These are phyloP conservation scores for Orthosia gothica DNA, from an alignment of 2,888 invertebrate genomes.

Conservation along the genomic window DNA sequence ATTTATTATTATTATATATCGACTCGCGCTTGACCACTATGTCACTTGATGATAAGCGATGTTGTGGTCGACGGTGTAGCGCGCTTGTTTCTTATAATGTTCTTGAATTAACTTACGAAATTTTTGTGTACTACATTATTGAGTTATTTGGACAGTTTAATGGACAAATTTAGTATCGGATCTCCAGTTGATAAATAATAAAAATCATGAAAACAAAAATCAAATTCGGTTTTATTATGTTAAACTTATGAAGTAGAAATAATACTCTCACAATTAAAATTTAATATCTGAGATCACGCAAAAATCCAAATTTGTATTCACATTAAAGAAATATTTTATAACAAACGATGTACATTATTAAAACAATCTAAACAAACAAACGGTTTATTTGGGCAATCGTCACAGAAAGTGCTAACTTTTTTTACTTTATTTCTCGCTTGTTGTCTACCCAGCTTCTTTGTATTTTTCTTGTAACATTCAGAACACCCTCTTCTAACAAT, in stretches of 20 bases:
- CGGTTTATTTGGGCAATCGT: slow-evolving; percentile 23
- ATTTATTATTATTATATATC: no score
- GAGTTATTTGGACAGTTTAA: background rate
- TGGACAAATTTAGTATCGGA: background rate
- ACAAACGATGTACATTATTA: slow-evolving; percentile 3
- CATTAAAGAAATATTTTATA: slow-evolving; percentile 1
- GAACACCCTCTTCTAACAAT: slow-evolving; percentile 25
- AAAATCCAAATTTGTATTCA: no score
- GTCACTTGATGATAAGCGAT: no score
- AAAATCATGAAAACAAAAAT: background rate
- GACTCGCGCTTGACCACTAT: no score
- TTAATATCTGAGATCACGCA: background rate
- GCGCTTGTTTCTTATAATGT: background rate
- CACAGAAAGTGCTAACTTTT: slow-evolving; percentile 19
- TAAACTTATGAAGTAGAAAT: background rate
- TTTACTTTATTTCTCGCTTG: slow-evolving; percentile 29
- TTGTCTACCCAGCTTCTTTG: slow-evolving; percentile 11
- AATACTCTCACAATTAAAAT: background rate
- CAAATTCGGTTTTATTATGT: background rate
- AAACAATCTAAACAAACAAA: slow-evolving; percentile 22
- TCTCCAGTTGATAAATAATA: background rate
- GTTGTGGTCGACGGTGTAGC: no score
- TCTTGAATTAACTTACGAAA: background rate
- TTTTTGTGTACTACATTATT: background rate
- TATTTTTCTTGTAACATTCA: slow-evolving; percentile 26